Evolutionary conservation across 2,113 vertebrate genomes (phyloP).

Genomic region (Amazona guildingii): DNA sequence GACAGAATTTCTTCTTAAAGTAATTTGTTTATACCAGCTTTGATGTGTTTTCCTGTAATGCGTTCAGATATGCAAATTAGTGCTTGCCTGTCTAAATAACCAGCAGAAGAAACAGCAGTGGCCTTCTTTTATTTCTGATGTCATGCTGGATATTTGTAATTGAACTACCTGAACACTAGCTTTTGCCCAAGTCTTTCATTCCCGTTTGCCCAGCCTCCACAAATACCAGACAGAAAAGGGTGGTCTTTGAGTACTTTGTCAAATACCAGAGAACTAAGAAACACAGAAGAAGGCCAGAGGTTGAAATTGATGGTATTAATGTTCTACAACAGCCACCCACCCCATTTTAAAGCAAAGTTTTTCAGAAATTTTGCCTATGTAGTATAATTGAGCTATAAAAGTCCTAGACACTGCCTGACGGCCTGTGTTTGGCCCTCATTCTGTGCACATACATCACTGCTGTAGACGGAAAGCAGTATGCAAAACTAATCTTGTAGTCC

Average conservation of each 20-base stretch:
- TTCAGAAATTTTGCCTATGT: background rate
- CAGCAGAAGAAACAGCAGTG: background rate
- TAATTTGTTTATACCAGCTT: background rate
- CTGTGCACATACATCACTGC: background rate
- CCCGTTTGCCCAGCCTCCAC: background rate
- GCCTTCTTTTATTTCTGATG: background rate
- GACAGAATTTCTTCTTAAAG: slow-evolving; percentile 2
- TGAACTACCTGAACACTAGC: background rate
- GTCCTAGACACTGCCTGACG: background rate
- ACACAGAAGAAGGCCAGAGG: background rate
- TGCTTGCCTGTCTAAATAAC: background rate
- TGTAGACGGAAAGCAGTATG: background rate
- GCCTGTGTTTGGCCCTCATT: background rate
- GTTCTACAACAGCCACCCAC: background rate
- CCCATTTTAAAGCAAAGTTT: background rate
- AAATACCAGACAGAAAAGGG: background rate
- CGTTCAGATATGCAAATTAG: background rate
- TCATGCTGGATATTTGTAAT: background rate
- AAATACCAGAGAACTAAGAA: background rate
- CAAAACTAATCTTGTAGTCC: background rate
- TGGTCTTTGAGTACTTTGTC: background rate
- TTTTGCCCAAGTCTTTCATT: background rate
- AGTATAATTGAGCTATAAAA: background rate
- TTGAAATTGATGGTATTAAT: background rate
- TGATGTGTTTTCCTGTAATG: background rate